These are phyloP conservation scores for Anarsia innoxiella DNA, from an alignment of 2,888 invertebrate genomes.

Conservation along the genomic window DNA sequence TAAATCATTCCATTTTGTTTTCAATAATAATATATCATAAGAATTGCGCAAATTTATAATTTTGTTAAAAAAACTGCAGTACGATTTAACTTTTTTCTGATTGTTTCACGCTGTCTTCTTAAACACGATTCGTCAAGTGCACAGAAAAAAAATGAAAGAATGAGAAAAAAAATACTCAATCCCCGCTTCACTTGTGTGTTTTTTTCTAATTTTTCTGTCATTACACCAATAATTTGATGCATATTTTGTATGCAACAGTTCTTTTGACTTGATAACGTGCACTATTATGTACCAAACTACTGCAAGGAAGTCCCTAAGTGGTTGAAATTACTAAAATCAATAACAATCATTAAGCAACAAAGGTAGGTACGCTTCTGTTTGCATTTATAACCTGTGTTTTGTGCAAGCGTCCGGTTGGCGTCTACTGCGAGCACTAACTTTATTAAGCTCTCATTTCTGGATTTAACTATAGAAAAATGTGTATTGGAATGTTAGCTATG, in stretches of 20 bases:
- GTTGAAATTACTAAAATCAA: slow-evolving; percentile 72
- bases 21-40: too few relatives aligned
- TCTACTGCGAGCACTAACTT: slow-evolving; percentile 59
- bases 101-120: too few relatives aligned
- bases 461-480: slow-evolving; percentile 35
- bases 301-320: slow-evolving; percentile 58
- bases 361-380: slow-evolving; percentile 76
- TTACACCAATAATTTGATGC: slow-evolving; percentile 69
- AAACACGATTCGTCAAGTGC: slow-evolving; percentile 6
- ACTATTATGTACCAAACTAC: slow-evolving; percentile 66
- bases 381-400: slow-evolving; percentile 74
- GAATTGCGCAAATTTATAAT: too few relatives aligned
- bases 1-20: too few relatives aligned
- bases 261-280: slow-evolving; percentile 60
- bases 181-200: slow-evolving; percentile 73
- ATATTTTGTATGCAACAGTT: slow-evolving; percentile 72
- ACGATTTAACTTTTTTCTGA: too few relatives aligned
- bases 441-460: slow-evolving; percentile 39
- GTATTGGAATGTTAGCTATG: slow-evolving; percentile 28
- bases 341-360: slow-evolving; percentile 74
- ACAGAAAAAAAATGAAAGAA: slow-evolving; percentile 36
- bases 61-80: too few relatives aligned
- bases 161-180: slow-evolving; percentile 63
- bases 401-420: slow-evolving; percentile 74
- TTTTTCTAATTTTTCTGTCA: slow-evolving; percentile 75